Evolutionary conservation across 2,113 vertebrate species (phyloP), one percentile per base, ranked within the genome.

Genomic region (Lanius ludovicianus): DNA sequence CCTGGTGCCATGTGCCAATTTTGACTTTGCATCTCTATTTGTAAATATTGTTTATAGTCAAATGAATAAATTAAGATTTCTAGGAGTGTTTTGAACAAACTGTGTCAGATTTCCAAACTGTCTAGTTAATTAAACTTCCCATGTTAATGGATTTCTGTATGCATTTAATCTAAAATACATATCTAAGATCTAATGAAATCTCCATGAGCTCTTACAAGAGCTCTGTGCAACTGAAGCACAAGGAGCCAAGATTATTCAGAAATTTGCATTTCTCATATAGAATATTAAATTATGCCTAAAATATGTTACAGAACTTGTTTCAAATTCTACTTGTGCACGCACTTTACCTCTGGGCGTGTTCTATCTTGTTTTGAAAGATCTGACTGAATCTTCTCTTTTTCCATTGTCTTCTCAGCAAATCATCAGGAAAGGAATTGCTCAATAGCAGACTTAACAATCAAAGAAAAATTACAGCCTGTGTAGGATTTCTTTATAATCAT

Each of bases 251-350:
- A 67, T 50, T 60, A 83, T 37, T 8, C n/a, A 63, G 23, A 95
- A 80, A 84, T 74, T 35, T 86, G 30, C 42, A 78, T 70, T 74
- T 86, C 47, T 84, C 11, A 25, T 37, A 13, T 13, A 92, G 70
- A 76, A 75, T 69, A 70, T n/a, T 53, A 85, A 91, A 57, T 46
- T 39, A 83, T 24, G 11, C 57, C 52, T 69, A 22, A 93, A 74
- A 52, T 83, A 75, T 52, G 52, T 86, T 57, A 81, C 83, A 92
- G 56, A 96, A 90, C 73, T 71, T 28, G 77, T 89, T 94, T 89
- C 39, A 19, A 84, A 46, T 87, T 81, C 77, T 84, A 5, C 46
- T 91, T 90, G 37, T 37, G 13, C 31, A 31, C 64, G 74, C 57
- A 25, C 23, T 70, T 76, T 52, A 74, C 59, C 64, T 95, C 70